Conservation (phyloP, 2,113 vertebrate species). For the mouse (Mus musculus) region GRCm39 chr5:93178501-93179000, state of each 20-base stretch:
- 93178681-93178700: constrained; percentile 30
- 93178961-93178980: too few species aligned
- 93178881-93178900: neutral
- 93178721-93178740: constrained; percentile 4
- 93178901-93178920: neutral
- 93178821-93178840: neutral
- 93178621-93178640: neutral
- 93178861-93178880: neutral
- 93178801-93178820: neutral
- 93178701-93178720: neutral
- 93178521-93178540: neutral
- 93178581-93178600: neutral
- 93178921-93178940: neutral
- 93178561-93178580: neutral
- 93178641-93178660: neutral
- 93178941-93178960: constrained; percentile 9
- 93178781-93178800: neutral
- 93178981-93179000: neutral
- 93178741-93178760: neutral
- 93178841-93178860: neutral
- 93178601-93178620: neutral
- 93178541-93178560: neutral
- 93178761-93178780: neutral
- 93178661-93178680: neutral
- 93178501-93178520: neutral